phyloP scores from a whole-genome alignment of 1,140 invertebrate genomes.

The Nomia melanderi region DNA sequence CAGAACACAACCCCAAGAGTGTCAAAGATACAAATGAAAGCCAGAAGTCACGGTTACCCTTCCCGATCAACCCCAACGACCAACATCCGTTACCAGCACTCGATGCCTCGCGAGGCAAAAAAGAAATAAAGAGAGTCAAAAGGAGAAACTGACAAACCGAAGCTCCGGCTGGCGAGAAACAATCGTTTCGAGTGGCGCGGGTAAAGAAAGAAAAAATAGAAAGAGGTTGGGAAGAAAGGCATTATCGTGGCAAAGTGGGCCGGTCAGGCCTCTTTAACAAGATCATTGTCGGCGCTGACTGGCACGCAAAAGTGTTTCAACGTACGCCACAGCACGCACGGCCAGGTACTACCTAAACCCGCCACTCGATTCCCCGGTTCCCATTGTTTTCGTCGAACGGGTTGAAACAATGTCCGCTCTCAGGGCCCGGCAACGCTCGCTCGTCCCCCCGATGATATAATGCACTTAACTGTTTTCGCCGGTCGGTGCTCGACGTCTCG shows the following conservation, averaged over 20 bases:
- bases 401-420: conserved; percentile 61
- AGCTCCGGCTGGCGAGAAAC: conserved; percentile 10
- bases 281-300: conserved; percentile 43
- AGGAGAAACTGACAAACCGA: conserved; percentile 49
- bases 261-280: conserved; percentile 49
- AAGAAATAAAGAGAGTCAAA: conserved; percentile 37
- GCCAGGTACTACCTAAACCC: conserved; percentile 9
- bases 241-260: conserved; percentile 47
- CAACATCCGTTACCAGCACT: conserved; percentile 11
- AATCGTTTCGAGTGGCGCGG: conserved; percentile 6
- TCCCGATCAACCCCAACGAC: background rate
- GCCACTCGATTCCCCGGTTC: conserved; percentile 26
- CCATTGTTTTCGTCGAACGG: conserved; percentile 40
- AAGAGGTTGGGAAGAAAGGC: conserved; percentile 51
- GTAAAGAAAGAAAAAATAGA: no score
- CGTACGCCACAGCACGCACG: conserved; percentile 25
- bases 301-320: conserved; percentile 52
- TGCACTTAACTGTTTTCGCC: conserved; percentile 42
- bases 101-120: background rate
- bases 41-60: conserved; percentile 7
- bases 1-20: background rate
- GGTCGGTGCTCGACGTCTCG: conserved; percentile 25
- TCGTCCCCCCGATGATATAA: conserved; percentile 35
- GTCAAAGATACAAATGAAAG: background rate
- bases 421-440: background rate